Evolutionary conservation across 1,140 invertebrate species (phyloP), one percentile per base, ranked within the genome.

Genomic region (Neotoxoptera formosana): DNA sequence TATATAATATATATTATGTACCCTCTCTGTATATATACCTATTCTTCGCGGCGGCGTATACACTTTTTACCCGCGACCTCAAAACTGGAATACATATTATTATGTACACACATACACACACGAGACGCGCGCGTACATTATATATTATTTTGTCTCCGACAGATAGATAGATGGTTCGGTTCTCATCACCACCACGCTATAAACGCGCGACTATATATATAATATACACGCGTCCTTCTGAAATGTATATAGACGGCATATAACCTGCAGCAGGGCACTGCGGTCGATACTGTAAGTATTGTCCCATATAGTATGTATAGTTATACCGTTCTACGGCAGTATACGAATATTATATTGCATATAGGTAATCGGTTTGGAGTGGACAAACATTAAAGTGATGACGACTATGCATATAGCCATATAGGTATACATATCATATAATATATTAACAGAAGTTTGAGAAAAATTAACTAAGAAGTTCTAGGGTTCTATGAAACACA

Each of bases 81-180:
- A 89, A 89, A 89, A 89, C 87, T 53, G 34, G 87, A 53, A 89
- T 89, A 89, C 34, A 51, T 51, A n/a, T 47, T 48, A 11, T 45
- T 30, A 67, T 9, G 30, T 8, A 53, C 34, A 25, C 23, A 45
- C 47, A 87, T 45, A 47, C 84, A n/a, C 84, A 8, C 21, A 17
- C 9, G 76, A 84, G 36, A 41, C 83, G 76, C 34, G 7, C 34
- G 76, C 76, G 30, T 76, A 76, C 60, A 86, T 86, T 86, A 41
- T 86, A 86, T 34, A 51, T 51, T 88, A 88, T 88, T 88, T 88
- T 17, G 86, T 88, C 86, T 51, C 86, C 17, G 86, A 51, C 86
- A 51, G 41, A 41, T 41, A 25, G 60, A 67, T 14, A n/a, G 60
- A 76, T 76, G 14, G 60, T 76, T 83, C 9, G 34, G 34, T 45